These are phyloP conservation scores for Axinella damicornis DNA, from an alignment of 37 sponge, comb jelly and placozoan species.

Conservation along the genomic window DNA sequence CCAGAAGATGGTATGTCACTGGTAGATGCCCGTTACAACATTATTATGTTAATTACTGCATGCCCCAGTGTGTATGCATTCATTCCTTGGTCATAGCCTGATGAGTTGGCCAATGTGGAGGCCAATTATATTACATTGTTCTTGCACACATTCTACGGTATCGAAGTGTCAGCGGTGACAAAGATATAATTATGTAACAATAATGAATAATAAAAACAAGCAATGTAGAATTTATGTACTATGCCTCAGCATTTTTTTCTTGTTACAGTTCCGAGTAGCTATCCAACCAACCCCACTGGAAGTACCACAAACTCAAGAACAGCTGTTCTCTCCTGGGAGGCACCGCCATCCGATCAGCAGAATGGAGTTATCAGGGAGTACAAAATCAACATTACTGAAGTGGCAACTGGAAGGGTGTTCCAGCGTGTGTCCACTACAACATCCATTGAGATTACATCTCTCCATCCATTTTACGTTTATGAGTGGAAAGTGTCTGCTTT, in stretches of 20 bases:
- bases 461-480: conserved; percentile 65
- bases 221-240: background rate
- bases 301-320: too few relatives aligned
- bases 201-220: background rate
- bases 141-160: too few relatives aligned
- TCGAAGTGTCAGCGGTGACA: too few relatives aligned
- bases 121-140: too few relatives aligned
- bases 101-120: too few relatives aligned
- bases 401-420: background rate
- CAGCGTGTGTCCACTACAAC: conserved; percentile 9
- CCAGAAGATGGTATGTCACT: conserved; percentile 28
- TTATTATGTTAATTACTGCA: too few relatives aligned
- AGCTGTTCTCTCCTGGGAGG: background rate
- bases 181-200: too few relatives aligned
- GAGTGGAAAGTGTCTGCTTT: conserved; percentile 33
- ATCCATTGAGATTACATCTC: conserved; percentile 9
- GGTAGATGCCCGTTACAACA: too few relatives aligned
- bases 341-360: background rate
- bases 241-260: background rate
- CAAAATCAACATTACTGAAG: conserved; percentile 4
- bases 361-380: conserved; percentile 7
- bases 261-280: background rate
- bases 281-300: background rate
- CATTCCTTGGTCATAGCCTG: too few relatives aligned
- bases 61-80: too few relatives aligned